Percentiles rank a stretch among this genome's conserved stretches.
Evolutionary conservation across 2,113 vertebrate genomes (phyloP).

Genomic region (Lasiurus cinereus): DNA sequence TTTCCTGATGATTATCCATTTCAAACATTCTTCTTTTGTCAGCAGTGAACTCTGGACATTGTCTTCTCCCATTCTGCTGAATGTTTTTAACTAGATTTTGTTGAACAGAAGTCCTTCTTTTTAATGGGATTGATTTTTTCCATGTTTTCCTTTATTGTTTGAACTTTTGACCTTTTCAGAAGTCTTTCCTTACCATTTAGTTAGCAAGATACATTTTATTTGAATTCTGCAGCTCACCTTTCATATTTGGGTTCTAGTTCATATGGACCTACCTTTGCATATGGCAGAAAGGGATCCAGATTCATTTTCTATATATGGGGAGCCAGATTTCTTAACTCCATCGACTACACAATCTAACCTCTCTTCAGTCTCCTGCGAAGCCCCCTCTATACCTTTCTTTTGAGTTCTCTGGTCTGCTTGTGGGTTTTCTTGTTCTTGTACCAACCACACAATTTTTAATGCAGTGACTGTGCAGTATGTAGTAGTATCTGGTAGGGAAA

Average conservation of each 20-base stretch:
- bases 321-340: neutral
- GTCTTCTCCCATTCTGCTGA: neutral
- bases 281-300: neutral
- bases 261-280: neutral
- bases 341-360: neutral
- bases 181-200: neutral
- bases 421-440: neutral
- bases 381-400: neutral
- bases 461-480: neutral
- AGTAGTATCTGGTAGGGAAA: neutral
- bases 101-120: slow-evolving; percentile 3
- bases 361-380: neutral
- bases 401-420: neutral
- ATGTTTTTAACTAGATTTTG: neutral
- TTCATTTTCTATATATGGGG: neutral
- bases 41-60: neutral
- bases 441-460: neutral
- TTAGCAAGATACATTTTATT: neutral
- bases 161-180: slow-evolving; percentile 8
- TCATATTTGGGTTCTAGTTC: neutral
- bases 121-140: neutral
- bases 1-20: neutral
- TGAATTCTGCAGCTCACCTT: neutral
- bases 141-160: neutral
- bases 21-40: neutral